Evolutionary conservation across 2,888 invertebrate genomes (phyloP), one percentile per base, ranked within the genome.

Genomic region (Phania funesta): DNA sequence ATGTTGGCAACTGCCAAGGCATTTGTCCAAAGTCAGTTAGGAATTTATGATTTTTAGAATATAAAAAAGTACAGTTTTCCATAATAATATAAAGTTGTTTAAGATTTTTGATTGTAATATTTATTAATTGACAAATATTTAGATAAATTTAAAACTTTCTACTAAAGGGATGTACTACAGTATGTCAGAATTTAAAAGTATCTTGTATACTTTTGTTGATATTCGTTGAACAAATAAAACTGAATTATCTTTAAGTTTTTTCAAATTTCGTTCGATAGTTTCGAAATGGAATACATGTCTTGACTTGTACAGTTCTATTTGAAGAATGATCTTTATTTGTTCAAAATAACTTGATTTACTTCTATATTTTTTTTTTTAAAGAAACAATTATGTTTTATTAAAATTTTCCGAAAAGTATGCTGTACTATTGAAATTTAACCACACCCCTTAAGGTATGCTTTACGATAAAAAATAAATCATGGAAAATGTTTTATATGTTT

Each of bases 11-110:
- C 18, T 44, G 29, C 16, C 13, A 60, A 71, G 26, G 38, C 18
- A 38, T 22, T 20, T 50, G 20, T 65, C 16, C 35, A 64, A 22
- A 35, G 16, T 5, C 9, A 52, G 16, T 52, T 52, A 48, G 24
- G n/a, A 24, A 35, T 46, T 38, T 18, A 20, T 50, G 4, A 22
- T 65, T 50, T 65, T 35, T n/a, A 50, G 9, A n/a, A 35, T n/a
- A 50, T 20, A 26, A 41, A 64, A 44, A 58, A 26, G 80, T 80
- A 76, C 80, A 80, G 75, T 76, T 65, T 20, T 44, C 6, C n/a
- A 20, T 20, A 13, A 18, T 52, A 8, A 52, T 16, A 41, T 41
- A 2, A 7, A 41, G 24, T 26, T 18, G 11, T 41, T 26, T 24
- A 7, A 22, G 4, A 22, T 38, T n/a, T 56, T 20, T 1, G 5